Base-by-base conservation (phyloP, 2,888 invertebrate species). In the Nezara viridula region DNA sequence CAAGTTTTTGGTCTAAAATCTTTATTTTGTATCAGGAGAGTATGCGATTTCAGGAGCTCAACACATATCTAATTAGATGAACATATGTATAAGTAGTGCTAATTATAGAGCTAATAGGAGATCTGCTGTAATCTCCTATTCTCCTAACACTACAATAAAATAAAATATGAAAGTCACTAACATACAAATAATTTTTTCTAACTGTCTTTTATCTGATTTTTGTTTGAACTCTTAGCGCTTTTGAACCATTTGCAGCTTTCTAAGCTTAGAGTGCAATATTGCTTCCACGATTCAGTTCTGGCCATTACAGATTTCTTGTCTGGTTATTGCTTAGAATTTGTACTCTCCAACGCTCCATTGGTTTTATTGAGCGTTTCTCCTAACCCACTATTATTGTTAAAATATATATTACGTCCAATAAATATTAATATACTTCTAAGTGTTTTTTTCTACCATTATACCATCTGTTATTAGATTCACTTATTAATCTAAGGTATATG, bases 271-370 rank as follows among this genome's bases (percentile, higher is more conserved):
- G 55, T 55, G 55, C 55, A 55, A 55, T n/a, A 55, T 55, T 55
- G n/a, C 55, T n/a, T 55, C 55, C 24, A 55, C 55, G n/a, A n/a
- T n/a, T 55, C 55, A 55, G 52, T 52, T 52, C 52, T 52, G 52
- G 5, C 52, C 24, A 52, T 55, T 55, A 55, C 7, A n/a, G 55
- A 55, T 55, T 55, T 55, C 55, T n/a, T n/a, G n/a, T 55, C 55
- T 55, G 55, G 55, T n/a, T 7, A n/a, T 55, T 55, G 55, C 55
- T 55, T n/a, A 55, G n/a, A 24, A 55, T 55, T 24, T n/a, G 24
- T 55, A 55, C 55, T 10, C 9, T 9, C 19, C n/a, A 24, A 5
- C 55, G 55, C 55, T 55, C n/a, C n/a, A 55, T 55, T 55, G 55
- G n/a, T 55, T 55, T n/a, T 55, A 19, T 55, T 9, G 24, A 55